Conservation (phyloP, 2,797 vertebrate species). For the Catamblyrhynchus diadema region DNA sequence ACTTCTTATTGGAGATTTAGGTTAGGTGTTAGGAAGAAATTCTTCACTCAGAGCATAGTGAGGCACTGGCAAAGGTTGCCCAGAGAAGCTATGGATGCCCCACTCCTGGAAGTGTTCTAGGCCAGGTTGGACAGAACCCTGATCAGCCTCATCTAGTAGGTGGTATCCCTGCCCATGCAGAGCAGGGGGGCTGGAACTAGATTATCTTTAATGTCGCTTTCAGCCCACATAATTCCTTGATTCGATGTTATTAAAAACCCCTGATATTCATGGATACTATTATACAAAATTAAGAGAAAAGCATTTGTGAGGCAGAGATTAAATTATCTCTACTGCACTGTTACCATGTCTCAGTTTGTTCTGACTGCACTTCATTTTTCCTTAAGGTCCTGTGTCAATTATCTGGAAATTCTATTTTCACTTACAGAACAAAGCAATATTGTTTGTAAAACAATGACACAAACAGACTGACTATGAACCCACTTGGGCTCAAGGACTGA, state of each 20-base stretch:
- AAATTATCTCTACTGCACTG: neutral
- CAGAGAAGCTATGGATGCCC: neutral
- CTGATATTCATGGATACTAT: neutral
- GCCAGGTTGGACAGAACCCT: neutral
- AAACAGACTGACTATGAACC: conserved; percentile 12
- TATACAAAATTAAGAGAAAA: neutral
- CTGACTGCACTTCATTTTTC: neutral
- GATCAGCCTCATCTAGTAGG: neutral
- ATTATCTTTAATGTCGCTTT: neutral
- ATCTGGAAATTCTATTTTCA: conserved; percentile 31
- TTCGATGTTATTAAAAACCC: accelerated
- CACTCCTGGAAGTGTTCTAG: neutral
- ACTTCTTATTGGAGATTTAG: neutral
- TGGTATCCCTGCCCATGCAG: neutral
- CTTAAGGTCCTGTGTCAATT: neutral
- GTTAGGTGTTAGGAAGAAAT: neutral
- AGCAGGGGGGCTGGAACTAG: neutral
- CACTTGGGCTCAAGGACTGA: neutral
- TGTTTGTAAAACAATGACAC: conserved; percentile 41
- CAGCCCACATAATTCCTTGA: neutral
- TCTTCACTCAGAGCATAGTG: neutral
- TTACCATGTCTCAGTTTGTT: neutral
- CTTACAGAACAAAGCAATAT: conserved; percentile 12
- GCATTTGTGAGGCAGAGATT: neutral
- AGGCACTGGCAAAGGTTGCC: neutral